Conservation (phyloP, 1,140 invertebrate species). For the Apis mellifera region Amel_HAv3.1 CM009938.2:9729001-9729500, state of each 20-base stretch:
- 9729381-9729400: too few species aligned
- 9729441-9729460: too few species aligned
- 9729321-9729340: not conserved
- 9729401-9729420: not conserved
- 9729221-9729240: conserved; percentile 40
- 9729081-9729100: conserved; percentile 6
- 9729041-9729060: not conserved
- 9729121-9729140: conserved; percentile 28
- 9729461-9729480: too few species aligned
- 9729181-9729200: conserved; percentile 34
- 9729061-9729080: conserved; percentile 10
- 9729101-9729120: conserved; percentile 36
- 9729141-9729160: conserved; percentile 23
- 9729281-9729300: conserved; percentile 33
- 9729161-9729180: conserved; percentile 43
- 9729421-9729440: too few species aligned
- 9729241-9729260: conserved; percentile 56
- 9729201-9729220: conserved; percentile 48
- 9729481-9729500: not conserved
- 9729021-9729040: not conserved
- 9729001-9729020: not conserved
- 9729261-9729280: conserved; percentile 38
- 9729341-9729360: not conserved
- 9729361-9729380: not conserved
- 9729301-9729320: not conserved